Percentiles rank a stretch among this genome's conserved stretches.
phyloP scores from a whole-genome alignment of 2,797 vertebrate genomes.

The Apogon talboti region DNA sequence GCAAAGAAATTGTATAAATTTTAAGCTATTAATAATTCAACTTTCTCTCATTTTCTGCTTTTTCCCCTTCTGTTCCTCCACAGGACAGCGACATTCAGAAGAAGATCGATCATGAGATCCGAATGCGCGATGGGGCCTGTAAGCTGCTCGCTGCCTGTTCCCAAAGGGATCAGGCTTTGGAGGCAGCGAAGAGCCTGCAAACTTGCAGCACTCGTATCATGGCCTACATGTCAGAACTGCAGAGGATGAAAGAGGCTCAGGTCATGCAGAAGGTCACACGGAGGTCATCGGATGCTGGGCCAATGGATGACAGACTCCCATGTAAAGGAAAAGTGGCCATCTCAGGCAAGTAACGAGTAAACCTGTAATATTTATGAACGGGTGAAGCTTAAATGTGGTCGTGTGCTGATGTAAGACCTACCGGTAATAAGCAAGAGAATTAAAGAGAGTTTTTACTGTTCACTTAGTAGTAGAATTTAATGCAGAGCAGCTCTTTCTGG shows the following conservation, averaged over 20 bases:
- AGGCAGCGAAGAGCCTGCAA: conserved; percentile 91
- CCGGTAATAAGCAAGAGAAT: not conserved
- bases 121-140: conserved; percentile 93
- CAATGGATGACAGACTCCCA: conserved; percentile 85
- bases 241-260: conserved; percentile 93
- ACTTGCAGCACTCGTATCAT: conserved; percentile 92
- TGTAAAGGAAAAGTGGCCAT: conserved; percentile 92
- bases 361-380: not conserved
- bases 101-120: conserved; percentile 94
- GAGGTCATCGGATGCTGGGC: conserved; percentile 88
- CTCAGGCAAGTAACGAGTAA: conserved; percentile 82
- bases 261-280: conserved; percentile 88
- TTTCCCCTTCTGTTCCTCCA: not conserved
- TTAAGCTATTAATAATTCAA: not conserved
- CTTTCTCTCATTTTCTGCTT: not conserved
- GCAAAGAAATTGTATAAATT: not conserved
- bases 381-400: not conserved
- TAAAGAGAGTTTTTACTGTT: not conserved
- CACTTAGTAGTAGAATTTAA: conserved; percentile 20
- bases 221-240: conserved; percentile 94
- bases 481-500: conserved; percentile 5
- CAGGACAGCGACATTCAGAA: conserved; percentile 95
- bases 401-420: conserved; percentile 8
- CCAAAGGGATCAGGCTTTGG: conserved; percentile 91
- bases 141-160: conserved; percentile 93